A percentile compares a stretch with the other conserved stretches of the same genome.
These are phyloP conservation scores for Muschampia plurimacula DNA, from an alignment of 2,888 invertebrate genomes.

Conservation along the genomic window DNA sequence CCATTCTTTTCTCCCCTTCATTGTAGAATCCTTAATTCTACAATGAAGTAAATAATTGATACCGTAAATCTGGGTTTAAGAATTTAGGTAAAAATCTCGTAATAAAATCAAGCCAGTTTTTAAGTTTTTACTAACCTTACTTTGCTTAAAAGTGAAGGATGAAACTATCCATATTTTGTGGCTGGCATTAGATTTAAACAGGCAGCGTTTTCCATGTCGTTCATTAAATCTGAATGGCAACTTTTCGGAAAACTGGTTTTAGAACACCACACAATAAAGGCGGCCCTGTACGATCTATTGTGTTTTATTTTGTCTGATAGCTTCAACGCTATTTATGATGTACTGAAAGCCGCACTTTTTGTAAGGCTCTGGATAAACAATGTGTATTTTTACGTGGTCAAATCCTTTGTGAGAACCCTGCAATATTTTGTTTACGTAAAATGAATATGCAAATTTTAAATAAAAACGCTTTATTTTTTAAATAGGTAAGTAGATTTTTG, in stretches of 20 bases:
- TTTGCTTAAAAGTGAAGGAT: too few species aligned
- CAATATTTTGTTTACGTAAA: constrained; percentile 24
- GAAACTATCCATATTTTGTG: too few species aligned
- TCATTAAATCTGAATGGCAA: not conserved
- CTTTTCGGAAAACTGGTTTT: constrained; percentile 5
- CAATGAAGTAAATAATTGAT: too few species aligned
- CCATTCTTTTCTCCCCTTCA: too few species aligned
- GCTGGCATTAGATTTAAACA: not conserved
- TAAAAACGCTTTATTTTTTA: constrained; percentile 13
- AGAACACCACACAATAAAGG: constrained; percentile 1
- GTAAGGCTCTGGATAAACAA: constrained; percentile 18
- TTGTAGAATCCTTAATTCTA: too few species aligned
- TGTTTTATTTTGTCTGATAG: constrained; percentile 18
- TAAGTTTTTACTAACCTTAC: too few species aligned
- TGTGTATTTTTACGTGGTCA: constrained; percentile 15
- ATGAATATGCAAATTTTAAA: constrained; percentile 25
- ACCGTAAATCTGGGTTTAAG: too few species aligned
- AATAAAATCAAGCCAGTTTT: too few species aligned
- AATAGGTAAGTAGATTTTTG: not conserved
- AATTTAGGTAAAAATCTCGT: too few species aligned
- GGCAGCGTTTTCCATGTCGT: not conserved
- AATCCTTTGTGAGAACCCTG: constrained; percentile 13
- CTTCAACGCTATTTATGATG: constrained; percentile 24
- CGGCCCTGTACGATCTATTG: constrained; percentile 20
- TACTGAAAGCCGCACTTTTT: constrained; percentile 19